Base-by-base conservation (phyloP, 2,113 vertebrate species). In the Antechinus flavipes region DNA sequence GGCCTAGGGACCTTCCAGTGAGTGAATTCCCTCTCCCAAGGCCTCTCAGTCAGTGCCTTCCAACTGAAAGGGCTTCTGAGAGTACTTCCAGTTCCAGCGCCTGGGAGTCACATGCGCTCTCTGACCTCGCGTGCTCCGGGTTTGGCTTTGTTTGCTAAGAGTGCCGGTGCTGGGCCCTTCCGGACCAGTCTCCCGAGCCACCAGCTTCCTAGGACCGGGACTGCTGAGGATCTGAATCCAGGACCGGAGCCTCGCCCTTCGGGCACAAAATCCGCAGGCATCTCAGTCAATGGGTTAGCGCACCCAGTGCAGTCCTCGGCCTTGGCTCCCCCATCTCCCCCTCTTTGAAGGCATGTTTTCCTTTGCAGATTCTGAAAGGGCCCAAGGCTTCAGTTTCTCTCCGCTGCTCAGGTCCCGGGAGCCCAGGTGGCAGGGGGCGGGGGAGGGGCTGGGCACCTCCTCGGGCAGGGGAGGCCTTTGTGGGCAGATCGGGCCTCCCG, bases 21-120 rank as follows among this genome's bases (percentile, higher is more conserved):
- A 8, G 68, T n/a, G 68, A n/a, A 84, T 84, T 84, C n/a, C n/a
- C 19, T 42, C n/a, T n/a, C 0, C 61, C 35, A n/a, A 76, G 5
- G 35, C 58, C 61, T 16, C 11, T 35, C 27, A 68, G 58, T 68
- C 68, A n/a, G 5, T n/a, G 9, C 10, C 35, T 76, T n/a, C 19
- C 35, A 68, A 68, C 30, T 68, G 14, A 19, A n/a, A 22, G 61
- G 16, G 14, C 61, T 35, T 2, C 68, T 22, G 68, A 25, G 12
- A 76, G 5, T 42, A 42, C 42, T 1, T 76, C 16, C 14, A 19
- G 14, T n/a, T 19, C 0, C 0, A n/a, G 9, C 2, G 12, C n/a
- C 7, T 42, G 8, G 68, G 68, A 23, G 19, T 22, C 68, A 23
- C 68, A 76, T 23, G 7, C 5, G 22, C n/a, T 84, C 14, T n/a